These are phyloP conservation scores for Parus major DNA, from an alignment of 2,113 vertebrate genomes.

Conservation along the genomic window DNA sequence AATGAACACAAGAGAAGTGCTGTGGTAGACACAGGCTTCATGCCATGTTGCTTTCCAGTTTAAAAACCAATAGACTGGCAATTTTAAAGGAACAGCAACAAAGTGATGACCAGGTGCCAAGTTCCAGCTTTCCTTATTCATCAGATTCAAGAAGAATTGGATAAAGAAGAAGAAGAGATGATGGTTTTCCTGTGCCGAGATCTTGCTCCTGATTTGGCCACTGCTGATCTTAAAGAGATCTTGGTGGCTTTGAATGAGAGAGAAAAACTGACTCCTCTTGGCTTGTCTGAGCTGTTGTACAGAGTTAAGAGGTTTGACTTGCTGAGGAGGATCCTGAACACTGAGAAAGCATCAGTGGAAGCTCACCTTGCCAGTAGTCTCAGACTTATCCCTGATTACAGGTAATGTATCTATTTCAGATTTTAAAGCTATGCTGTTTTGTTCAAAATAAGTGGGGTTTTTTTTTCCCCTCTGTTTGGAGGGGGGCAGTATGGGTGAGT, in stretches of 20 bases:
- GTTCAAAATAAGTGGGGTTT: background rate
- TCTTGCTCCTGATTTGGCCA: slow-evolving; percentile 37
- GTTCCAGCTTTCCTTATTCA: slow-evolving; percentile 68
- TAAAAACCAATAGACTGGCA: background rate
- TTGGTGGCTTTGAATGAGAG: slow-evolving; percentile 65
- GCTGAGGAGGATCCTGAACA: slow-evolving; percentile 75
- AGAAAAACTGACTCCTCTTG: slow-evolving; percentile 29
- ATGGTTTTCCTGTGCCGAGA: slow-evolving; percentile 77
- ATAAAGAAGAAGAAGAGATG: slow-evolving; percentile 73
- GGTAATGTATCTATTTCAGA: slow-evolving; percentile 71
- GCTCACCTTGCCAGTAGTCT: slow-evolving; percentile 23
- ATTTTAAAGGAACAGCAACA: background rate
- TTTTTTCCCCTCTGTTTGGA: background rate
- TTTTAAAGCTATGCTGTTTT: background rate
- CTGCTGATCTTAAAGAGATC: slow-evolving; percentile 51
- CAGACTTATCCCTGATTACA: slow-evolving; percentile 79
- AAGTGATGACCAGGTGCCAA: slow-evolving; percentile 56
- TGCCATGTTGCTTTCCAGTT: slow-evolving; percentile 5
- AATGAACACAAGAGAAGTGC: slow-evolving; percentile 22
- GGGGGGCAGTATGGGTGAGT: background rate
- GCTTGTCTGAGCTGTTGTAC: slow-evolving; percentile 79
- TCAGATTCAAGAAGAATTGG: slow-evolving; percentile 74
- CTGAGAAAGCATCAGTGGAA: slow-evolving; percentile 72
- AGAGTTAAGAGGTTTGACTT: slow-evolving; percentile 85
- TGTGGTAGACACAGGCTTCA: background rate